A percentile compares a stretch with the other conserved stretches of the same genome.
Evolutionary conservation across 2,888 invertebrate species (phyloP).

Genomic region (Caenorhabditis sp.): DNA sequence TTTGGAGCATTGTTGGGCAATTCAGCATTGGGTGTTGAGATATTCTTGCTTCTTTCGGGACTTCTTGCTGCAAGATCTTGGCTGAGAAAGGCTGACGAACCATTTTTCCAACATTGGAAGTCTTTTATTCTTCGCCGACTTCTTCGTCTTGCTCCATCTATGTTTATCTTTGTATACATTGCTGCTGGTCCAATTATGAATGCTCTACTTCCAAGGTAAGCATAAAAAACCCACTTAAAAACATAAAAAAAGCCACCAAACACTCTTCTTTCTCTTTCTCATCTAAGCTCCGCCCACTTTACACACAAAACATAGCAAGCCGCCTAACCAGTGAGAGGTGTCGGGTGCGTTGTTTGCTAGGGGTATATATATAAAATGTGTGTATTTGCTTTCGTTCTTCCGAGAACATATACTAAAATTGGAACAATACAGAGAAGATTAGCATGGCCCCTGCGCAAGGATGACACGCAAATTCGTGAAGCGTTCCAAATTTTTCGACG

Average conservation of each 20-base stretch:
- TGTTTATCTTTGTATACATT: constrained; percentile 61
- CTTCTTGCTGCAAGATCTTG: constrained; percentile 66
- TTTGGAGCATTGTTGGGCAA: constrained; percentile 69
- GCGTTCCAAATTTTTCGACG: constrained; percentile 78
- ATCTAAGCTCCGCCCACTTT: too few species aligned
- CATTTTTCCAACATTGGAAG: constrained; percentile 57
- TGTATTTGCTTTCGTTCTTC: neutral
- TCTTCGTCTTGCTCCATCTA: constrained; percentile 63
- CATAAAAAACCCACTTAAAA: constrained; percentile 14
- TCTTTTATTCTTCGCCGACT: constrained; percentile 57
- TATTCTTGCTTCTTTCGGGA: constrained; percentile 67
- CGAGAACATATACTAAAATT: constrained; percentile 77
- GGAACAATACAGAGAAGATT: constrained; percentile 92
- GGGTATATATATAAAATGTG: too few species aligned
- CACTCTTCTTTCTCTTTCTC: too few species aligned
- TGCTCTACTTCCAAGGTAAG: constrained; percentile 51
- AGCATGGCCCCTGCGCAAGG: constrained; percentile 91
- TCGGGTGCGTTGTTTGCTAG: too few species aligned
- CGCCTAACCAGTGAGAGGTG: too few species aligned
- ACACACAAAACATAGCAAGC: too few species aligned
- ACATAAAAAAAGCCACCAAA: neutral
- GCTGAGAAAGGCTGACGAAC: constrained; percentile 53
- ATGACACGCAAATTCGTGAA: constrained; percentile 91
- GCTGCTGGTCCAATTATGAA: constrained; percentile 62
- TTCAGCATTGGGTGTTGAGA: constrained; percentile 68